A percentile compares a stretch with the other conserved stretches of the same genome.
Conservation (phyloP, 1,140 invertebrate genomes). For the Drosophila yakuba region DNA sequence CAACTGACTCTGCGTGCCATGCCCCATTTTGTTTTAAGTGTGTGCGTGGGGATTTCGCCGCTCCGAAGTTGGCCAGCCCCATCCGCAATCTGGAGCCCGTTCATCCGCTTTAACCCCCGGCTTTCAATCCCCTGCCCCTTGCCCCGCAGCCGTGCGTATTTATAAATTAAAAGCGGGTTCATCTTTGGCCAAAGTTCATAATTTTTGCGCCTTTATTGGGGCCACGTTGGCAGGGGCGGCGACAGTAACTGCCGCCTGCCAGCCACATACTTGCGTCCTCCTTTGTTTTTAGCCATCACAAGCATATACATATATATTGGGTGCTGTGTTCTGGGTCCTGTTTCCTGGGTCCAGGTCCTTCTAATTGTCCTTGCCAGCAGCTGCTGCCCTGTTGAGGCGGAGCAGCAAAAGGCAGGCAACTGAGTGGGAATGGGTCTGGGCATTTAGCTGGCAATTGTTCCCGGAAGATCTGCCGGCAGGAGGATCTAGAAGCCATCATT, state of each 20-base stretch:
- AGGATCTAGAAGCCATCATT: neutral
- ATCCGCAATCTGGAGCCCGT: neutral
- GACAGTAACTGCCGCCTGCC: conserved; percentile 5
- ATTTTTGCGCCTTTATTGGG: conserved; percentile 73
- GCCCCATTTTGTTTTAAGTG: no score
- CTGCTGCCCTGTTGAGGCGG: conserved; percentile 26
- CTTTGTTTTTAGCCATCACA: neutral
- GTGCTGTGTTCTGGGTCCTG: neutral
- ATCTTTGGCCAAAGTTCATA: conserved; percentile 74
- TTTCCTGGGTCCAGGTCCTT: conserved; percentile 24
- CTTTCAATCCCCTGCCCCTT: neutral
- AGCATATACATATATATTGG: conserved; percentile 15
- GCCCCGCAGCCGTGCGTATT: conserved; percentile 24
- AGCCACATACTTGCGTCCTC: conserved; percentile 7
- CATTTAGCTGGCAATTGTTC: conserved; percentile 21
- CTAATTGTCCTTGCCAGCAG: conserved; percentile 66
- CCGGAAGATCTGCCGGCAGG: conserved; percentile 2
- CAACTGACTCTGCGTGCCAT: no score
- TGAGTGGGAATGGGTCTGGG: neutral
- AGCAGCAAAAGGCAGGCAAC: conserved; percentile 1
- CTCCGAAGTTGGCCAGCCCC: neutral
- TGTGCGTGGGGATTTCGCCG: no score
- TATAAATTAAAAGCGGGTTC: conserved; percentile 74
- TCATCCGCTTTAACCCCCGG: neutral
- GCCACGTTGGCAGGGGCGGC: conserved; percentile 17